Conservation (phyloP, 1,140 invertebrate species). For the Ceratina calcarata region DNA sequence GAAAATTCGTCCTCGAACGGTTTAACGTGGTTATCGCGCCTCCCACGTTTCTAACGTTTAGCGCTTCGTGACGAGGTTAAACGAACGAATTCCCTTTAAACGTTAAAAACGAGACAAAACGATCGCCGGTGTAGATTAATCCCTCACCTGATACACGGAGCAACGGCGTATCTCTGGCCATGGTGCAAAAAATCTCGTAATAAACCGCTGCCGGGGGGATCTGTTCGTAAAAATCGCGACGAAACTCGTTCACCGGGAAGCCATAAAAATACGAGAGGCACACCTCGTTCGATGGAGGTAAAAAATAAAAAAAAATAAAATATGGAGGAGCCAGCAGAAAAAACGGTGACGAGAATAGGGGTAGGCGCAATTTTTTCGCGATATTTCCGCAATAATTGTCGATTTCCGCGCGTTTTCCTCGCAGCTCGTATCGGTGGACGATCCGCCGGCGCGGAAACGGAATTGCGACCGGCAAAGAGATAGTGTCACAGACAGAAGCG, state of each 20-base stretch:
- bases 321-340: not conserved
- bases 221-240: conserved; percentile 1
- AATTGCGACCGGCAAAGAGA: conserved; percentile 60
- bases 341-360: not conserved
- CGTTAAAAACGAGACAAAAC: not conserved
- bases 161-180: not conserved
- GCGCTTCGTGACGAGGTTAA: not conserved
- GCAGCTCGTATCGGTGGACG: conserved; percentile 6
- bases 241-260: conserved; percentile 4
- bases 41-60: not conserved
- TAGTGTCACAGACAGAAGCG: conserved; percentile 71
- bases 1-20: conserved; percentile 52
- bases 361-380: conserved; percentile 46
- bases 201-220: not conserved
- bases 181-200: not conserved
- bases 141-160: not conserved
- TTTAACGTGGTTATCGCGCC: not conserved
- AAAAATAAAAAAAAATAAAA: too few relatives aligned
- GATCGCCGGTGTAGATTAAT: conserved; percentile 7
- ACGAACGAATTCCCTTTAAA: not conserved
- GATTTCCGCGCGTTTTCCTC: not conserved
- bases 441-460: conserved; percentile 26
- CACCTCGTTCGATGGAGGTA: not conserved
- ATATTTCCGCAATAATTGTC: conserved; percentile 66
- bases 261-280: conserved; percentile 28